Evolutionary conservation across 2,888 invertebrate species (phyloP), one percentile per base, ranked within the genome.

Genomic region (Halictus ligatus): DNA sequence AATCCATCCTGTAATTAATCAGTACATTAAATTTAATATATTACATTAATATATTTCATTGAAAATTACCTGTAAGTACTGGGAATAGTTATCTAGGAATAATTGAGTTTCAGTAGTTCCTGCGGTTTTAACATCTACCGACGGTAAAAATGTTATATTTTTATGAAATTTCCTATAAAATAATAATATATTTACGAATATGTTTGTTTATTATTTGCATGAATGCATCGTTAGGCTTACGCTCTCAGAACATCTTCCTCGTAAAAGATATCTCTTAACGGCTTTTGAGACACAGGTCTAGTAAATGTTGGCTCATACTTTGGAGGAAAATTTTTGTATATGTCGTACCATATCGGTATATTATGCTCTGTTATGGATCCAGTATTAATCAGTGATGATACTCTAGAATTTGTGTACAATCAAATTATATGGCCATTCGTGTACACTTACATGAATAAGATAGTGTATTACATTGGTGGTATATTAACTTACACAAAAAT

Each of bases 291-390:
- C 54, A 96, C 96, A 8, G 97, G 96, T 92, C 97, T 96, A 89
- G 98, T 97, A 95, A 96, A 98, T 85, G 96, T 96, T 10, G 99
- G 99, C 92, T 98, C 98, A 72, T 97, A 95, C 89, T 97, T 97
- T 1, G 99, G 99, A 12, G 99, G 99, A 95, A 98, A 99, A 0
- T 98, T 97, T 95, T 97, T 97, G 94, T 99, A 99, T 40, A 99
- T 96, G 94, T 98, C 98, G 94, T 97, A 98, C 99, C 99, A 99
- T 15, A 99, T 85, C 0, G 99, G 99, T 88, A 97, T 96, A 92
- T 99, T 98, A 90, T 97, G 97, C 81, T 97, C 96, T 93, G 97
- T 97, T 95, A 99, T 96, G 6, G 98, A 98, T 75, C 98, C 98
- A 40, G 98, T 96, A 84, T 97, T 96, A 21, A 99, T 94, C 58